Conservation (phyloP, 2,888 invertebrate species). For the Tridacna crocea region DNA sequence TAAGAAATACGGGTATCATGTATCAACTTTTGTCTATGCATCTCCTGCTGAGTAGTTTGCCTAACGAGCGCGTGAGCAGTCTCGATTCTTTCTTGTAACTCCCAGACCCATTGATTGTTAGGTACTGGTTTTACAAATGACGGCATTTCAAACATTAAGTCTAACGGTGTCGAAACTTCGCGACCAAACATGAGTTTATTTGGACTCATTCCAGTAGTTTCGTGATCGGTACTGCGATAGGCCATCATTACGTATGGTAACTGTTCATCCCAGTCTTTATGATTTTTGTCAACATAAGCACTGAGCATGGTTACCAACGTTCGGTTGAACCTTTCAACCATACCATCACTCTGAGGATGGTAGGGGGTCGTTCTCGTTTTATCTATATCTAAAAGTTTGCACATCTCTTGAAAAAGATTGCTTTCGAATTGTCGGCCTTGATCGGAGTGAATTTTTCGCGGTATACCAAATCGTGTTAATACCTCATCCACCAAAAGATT, state of each 20-base stretch:
- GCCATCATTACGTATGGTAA: constrained; percentile 6
- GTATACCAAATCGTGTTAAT: constrained; percentile 43
- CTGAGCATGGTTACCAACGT: constrained; percentile 22
- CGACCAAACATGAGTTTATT: neutral
- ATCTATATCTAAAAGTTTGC: constrained; percentile 2
- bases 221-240: neutral
- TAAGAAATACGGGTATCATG: neutral
- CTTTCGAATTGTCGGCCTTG: constrained; percentile 51
- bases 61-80: constrained; percentile 27
- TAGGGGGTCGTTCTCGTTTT: constrained; percentile 11
- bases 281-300: constrained; percentile 20
- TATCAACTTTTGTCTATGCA: constrained; percentile 34
- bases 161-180: neutral
- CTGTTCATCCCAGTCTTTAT: constrained; percentile 29
- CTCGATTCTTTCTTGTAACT: constrained; percentile 48
- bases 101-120: constrained; percentile 47
- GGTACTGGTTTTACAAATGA: too few species aligned
- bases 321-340: constrained; percentile 17
- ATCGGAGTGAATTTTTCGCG: constrained; percentile 49
- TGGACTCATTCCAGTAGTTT: neutral
- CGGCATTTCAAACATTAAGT: neutral
- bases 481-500: constrained; percentile 43
- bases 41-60: neutral
- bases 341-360: neutral
- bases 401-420: constrained; percentile 21